Percentiles rank a stretch among this genome's conserved stretches.
phyloP scores from a whole-genome alignment of 2,113 vertebrate species.

The Macroglossus sobrinus region DNA sequence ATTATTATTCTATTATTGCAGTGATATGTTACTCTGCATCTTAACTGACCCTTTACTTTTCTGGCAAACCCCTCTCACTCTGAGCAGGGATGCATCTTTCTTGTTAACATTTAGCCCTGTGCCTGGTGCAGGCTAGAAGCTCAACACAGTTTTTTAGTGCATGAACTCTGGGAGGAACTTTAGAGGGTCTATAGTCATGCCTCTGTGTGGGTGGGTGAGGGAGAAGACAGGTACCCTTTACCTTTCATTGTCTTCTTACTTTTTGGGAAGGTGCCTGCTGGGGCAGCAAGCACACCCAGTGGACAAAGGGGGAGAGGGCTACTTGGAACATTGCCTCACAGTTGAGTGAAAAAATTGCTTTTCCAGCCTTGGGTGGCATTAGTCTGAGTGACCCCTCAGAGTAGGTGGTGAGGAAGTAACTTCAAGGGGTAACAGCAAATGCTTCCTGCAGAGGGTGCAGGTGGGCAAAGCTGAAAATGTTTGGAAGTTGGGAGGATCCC shows the following conservation, averaged over 20 bases:
- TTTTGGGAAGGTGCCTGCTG: neutral
- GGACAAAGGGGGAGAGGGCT: neutral
- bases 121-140: neutral
- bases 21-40: neutral
- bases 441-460: neutral
- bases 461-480: neutral
- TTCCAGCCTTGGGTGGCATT: neutral
- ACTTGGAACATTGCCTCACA: neutral
- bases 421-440: neutral
- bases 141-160: neutral
- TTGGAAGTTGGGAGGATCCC: neutral
- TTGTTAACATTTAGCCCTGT: neutral
- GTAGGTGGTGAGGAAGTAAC: neutral
- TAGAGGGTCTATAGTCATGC: neutral
- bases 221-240: neutral
- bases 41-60: neutral
- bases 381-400: neutral
- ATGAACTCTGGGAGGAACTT: neutral
- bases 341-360: neutral
- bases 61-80: neutral
- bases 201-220: neutral
- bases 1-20: neutral
- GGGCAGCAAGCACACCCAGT: neutral
- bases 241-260: neutral
- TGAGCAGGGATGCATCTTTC: neutral